Evolutionary conservation across 1,140 invertebrate species (phyloP), one percentile per base, ranked within the genome.

Genomic region (Atta texana): DNA sequence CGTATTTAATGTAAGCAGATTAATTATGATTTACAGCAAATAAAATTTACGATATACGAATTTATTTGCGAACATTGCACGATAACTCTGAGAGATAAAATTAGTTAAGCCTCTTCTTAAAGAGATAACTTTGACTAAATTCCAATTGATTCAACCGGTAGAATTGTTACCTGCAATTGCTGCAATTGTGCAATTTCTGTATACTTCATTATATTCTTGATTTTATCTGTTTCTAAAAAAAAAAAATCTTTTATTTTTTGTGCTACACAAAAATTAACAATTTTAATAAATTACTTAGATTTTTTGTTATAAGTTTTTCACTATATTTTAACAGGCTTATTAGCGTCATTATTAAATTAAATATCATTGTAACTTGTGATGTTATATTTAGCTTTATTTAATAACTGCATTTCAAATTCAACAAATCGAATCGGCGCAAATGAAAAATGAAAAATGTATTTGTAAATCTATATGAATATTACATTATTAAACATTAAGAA

Each of bases 1-100:
- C 69, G 44, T 49, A 84, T 75, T 74, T 74, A 82, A 1, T 10
- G 10, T 53, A 77, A 57, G 71, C 31, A 74, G 51, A 21, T 57
- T 57, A 53, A n/a, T 53, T n/a, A 44, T 18, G 51, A 16, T 49
- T 71, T 71, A 18, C 6, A 1, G 18, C 28, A 7, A 28, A 16
- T 21, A 21, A 4, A 49, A 14, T 31, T 78, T 51, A 39, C 24
- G 12, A 64, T 18, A 16, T 51, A 8, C 24, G 18, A n/a, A 64
- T 59, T 59, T 51, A 3, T 24, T 63, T 49, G 34, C 59, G 39
- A 51, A 10, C 14, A 1, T 0, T 14, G 16, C 14, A 24, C 61
- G 51, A 55, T 18, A 16, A 21, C 18, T 6, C 18, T 49, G n/a
- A 4, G n/a, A 24, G 71, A 18, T 44, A 57, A 72, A 44, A 49